phyloP scores from a whole-genome alignment of 2,113 vertebrate species.

The Neoarius graeffei region DNA sequence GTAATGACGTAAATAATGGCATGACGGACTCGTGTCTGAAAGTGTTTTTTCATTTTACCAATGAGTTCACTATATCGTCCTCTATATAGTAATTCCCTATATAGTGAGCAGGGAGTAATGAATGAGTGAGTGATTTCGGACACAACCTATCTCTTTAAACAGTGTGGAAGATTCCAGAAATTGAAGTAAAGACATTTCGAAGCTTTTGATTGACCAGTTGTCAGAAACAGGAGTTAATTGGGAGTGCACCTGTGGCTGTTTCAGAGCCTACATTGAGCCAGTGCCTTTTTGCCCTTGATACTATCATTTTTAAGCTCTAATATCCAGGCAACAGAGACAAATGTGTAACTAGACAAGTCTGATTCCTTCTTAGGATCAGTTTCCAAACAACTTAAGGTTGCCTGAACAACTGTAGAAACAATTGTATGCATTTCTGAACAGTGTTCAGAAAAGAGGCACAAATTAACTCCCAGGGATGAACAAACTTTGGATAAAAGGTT shows the following conservation, averaged over 20 bases:
- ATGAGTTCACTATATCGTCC: too few relatives aligned
- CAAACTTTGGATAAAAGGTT: not conserved
- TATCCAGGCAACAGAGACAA: not conserved
- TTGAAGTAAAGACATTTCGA: not conserved
- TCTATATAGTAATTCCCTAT: too few relatives aligned
- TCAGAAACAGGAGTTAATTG: not conserved
- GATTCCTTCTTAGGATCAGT: not conserved
- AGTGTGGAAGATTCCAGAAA: not conserved
- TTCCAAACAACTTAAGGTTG: not conserved
- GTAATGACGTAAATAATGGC: too few relatives aligned
- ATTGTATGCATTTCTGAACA: not conserved
- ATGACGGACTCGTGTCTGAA: too few relatives aligned
- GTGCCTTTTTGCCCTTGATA: not conserved
- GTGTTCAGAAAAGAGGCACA: not conserved
- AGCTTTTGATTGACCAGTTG: not conserved
- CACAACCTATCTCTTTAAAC: not conserved
- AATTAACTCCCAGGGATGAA: too few relatives aligned
- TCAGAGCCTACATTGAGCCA: not conserved
- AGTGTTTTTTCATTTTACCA: too few relatives aligned
- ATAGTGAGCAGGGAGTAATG: too few relatives aligned
- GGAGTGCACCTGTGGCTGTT: not conserved
- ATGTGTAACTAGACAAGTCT: not conserved
- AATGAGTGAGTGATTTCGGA: too few relatives aligned
- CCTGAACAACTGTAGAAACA: not conserved
- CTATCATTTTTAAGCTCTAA: not conserved